Evolutionary conservation across 2,113 vertebrate species (phyloP).

Genomic region (Girardinichthys multiradiatus): DNA sequence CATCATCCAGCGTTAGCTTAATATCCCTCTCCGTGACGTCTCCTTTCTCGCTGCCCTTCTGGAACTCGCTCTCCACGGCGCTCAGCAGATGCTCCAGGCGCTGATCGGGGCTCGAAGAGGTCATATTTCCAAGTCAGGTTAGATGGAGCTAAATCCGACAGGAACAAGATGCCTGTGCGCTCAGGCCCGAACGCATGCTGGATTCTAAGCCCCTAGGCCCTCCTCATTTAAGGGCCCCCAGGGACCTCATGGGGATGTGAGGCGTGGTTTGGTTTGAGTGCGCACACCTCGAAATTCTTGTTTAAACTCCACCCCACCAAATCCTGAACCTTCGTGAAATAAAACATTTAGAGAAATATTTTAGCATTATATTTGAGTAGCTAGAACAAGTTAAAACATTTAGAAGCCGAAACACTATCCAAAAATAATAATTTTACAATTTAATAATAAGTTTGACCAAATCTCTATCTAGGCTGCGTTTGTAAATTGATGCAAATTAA

Average conservation of each 20-base stretch:
- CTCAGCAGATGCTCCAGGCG: constrained; percentile 84
- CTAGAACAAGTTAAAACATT: too few relatives aligned
- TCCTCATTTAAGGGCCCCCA: constrained; percentile 74
- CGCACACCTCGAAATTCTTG: constrained; percentile 22
- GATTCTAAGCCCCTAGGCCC: constrained; percentile 16
- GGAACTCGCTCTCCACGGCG: constrained; percentile 83
- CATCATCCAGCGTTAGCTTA: constrained; percentile 81
- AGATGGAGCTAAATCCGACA: constrained; percentile 10
- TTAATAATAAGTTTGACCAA: too few relatives aligned
- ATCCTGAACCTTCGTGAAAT: not conserved
- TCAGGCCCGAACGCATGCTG: constrained; percentile 28
- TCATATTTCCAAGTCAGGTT: constrained; percentile 70
- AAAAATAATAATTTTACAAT: too few relatives aligned
- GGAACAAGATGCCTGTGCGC: not conserved
- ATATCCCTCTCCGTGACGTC: constrained; percentile 84
- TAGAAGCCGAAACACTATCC: too few relatives aligned
- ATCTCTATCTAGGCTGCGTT: too few relatives aligned
- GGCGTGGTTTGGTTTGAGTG: constrained; percentile 52
- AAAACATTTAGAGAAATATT: too few relatives aligned
- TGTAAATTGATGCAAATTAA: too few relatives aligned
- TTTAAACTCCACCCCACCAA: constrained; percentile 6
- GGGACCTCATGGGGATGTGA: constrained; percentile 70
- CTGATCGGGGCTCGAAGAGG: constrained; percentile 77
- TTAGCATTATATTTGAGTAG: too few relatives aligned
- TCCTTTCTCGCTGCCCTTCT: constrained; percentile 83